Base-by-base conservation (phyloP, 1,140 invertebrate species). In the Brachionus paranguensis region DNA sequence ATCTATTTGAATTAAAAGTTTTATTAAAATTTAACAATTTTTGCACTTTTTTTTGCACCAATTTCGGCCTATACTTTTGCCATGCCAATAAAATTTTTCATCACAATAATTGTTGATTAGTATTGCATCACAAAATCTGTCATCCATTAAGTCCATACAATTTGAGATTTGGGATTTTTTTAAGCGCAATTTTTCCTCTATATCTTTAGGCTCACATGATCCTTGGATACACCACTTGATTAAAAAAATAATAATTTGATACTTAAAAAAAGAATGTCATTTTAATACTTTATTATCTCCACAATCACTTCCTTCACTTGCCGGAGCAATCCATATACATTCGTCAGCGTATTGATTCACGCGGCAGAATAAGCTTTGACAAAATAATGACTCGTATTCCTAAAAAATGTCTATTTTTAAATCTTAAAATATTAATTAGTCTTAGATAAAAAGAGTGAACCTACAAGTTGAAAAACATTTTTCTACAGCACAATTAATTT, bases 11-110 rank as follows among this genome's bases (percentile, higher is more conserved):
- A n/a, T 76, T 50, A 50, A 47, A 47, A 47, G 33, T 74, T 76
- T 76, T 29, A n/a, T 50, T 50, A 45, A 50, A 50, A 50, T 50
- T 76, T 27, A 76, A 76, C 72, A 76, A 50, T 76, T 76, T 76
- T 76, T 47, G 50, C 72, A 76, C 14, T 76, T 76, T 76, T 76
- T 76, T 76, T 50, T 76, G 27, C 72, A 76, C 72, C 72, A 76
- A 27, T 76, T 47, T 50, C 47, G 17, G n/a, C 27, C 72, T 24
- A 76, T 76, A 12, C 45, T 76, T 76, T 50, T 76, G 12, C 72
- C 72, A 50, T 76, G 43, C 72, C 72, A 76, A 76, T 76, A 76
- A 50, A 76, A 76, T n/a, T 27, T 76, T 76, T 76, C 45, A 50
- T 50, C 72, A 50, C 72, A 76, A 53, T 76, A 76, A 76, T 76